Conservation (phyloP, 2,888 invertebrate genomes). For the Maniola hyperantus region DNA sequence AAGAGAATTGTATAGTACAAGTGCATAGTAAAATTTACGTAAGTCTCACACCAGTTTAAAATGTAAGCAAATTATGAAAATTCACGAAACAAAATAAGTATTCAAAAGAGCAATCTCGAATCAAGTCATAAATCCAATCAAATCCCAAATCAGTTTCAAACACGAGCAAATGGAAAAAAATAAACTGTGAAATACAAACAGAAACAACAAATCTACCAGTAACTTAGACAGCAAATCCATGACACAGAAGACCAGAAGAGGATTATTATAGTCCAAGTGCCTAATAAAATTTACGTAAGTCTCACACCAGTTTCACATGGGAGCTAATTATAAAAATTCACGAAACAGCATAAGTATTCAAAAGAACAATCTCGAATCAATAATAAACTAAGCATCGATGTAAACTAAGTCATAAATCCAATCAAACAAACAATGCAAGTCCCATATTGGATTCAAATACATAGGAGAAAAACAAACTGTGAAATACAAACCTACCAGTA, state of each 20-base stretch:
- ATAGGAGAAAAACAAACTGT: slow-evolving; percentile 61
- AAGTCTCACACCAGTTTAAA: no score
- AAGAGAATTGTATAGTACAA: no score
- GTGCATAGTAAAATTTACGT: no score
- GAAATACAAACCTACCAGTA: slow-evolving; percentile 59
- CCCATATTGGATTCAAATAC: slow-evolving; percentile 34
- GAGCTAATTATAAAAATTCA: slow-evolving; percentile 3
- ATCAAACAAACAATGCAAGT: slow-evolving; percentile 12
- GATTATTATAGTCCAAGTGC: no score
- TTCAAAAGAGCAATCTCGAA: slow-evolving; percentile 1
- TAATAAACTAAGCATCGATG: no score
- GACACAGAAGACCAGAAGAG: no score
- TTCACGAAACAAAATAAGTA: no score
- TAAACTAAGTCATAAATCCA: slow-evolving; percentile 33
- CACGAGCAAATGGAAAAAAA: slow-evolving; percentile 55
- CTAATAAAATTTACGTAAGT: no score
- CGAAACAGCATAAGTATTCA: neutral
- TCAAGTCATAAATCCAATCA: slow-evolving; percentile 32
- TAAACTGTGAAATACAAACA: slow-evolving; percentile 60
- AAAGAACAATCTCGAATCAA: slow-evolving; percentile 4
- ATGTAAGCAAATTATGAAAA: no score
- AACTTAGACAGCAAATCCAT: slow-evolving; percentile 74
- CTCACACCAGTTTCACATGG: no score
- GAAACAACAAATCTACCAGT: slow-evolving; percentile 60
- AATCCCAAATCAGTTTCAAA: slow-evolving; percentile 35